These are phyloP conservation scores for Selenia dentaria DNA, from an alignment of 2,888 invertebrate genomes.

Conservation along the genomic window DNA sequence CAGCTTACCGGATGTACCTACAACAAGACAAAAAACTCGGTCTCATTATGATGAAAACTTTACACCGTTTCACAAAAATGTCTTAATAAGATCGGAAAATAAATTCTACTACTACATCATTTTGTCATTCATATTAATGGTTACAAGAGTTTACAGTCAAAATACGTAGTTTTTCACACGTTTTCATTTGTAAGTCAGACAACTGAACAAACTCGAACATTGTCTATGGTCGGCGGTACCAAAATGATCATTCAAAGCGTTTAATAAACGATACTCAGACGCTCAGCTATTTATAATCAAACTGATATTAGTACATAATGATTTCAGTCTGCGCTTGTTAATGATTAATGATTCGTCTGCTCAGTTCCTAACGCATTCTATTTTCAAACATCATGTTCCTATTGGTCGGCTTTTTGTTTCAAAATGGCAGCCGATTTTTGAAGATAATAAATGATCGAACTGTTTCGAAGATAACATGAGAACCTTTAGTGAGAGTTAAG, in stretches of 20 bases:
- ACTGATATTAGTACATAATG: constrained; percentile 36
- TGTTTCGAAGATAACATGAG: constrained; percentile 63
- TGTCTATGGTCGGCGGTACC: constrained; percentile 26
- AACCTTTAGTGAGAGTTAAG: constrained; percentile 50
- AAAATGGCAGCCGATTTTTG: constrained; percentile 75
- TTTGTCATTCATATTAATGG: constrained; percentile 40
- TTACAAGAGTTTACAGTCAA: constrained; percentile 40
- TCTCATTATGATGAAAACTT: constrained; percentile 21
- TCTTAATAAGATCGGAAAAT: constrained; percentile 34
- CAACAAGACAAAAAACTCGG: constrained; percentile 25
- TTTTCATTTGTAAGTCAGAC: constrained; percentile 36
- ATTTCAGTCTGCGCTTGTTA: constrained; percentile 47
- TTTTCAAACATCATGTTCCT: constrained; percentile 60
- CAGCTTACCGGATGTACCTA: constrained; percentile 26
- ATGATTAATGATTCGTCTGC: constrained; percentile 76
- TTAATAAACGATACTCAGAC: constrained; percentile 14
- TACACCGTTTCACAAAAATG: constrained; percentile 10
- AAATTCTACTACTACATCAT: constrained; percentile 36
- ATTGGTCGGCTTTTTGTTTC: constrained; percentile 71
- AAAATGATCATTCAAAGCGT: constrained; percentile 10
- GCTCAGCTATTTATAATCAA: constrained; percentile 19
- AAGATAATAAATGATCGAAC: constrained; percentile 72
- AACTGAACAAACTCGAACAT: constrained; percentile 30
- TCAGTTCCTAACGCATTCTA: constrained; percentile 63
- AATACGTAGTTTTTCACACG: constrained; percentile 32